Evolutionary conservation across 2,797 vertebrate genomes (phyloP).

Genomic region (Sparus aurata): DNA sequence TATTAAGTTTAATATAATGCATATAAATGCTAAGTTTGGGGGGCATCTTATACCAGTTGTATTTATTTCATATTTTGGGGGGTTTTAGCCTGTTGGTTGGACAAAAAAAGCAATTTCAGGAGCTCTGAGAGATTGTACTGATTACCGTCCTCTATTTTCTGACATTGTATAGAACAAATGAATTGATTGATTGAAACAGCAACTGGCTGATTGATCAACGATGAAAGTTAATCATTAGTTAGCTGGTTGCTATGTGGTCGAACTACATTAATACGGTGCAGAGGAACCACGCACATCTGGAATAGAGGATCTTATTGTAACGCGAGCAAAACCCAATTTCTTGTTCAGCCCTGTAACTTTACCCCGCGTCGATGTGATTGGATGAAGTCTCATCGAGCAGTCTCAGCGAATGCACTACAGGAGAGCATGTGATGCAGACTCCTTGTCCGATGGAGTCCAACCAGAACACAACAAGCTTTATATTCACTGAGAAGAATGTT

Average conservation of each 20-base stretch:
- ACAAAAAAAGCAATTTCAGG: not conserved
- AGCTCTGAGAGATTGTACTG: too few species aligned
- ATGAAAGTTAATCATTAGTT: not conserved
- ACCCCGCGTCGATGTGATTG: slow-evolving; percentile 1
- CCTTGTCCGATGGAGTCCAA: slow-evolving; percentile 10
- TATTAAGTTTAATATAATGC: not conserved
- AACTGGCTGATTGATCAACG: not conserved
- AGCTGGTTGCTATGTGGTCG: not conserved
- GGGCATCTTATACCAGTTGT: too few species aligned
- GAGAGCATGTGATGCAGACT: slow-evolving; percentile 18
- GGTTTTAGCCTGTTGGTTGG: not conserved
- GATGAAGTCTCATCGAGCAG: slow-evolving; percentile 23
- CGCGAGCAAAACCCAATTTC: slow-evolving; percentile 9
- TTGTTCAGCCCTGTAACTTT: slow-evolving; percentile 22
- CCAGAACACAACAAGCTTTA: slow-evolving; percentile 38
- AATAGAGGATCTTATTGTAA: not conserved
- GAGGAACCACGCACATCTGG: not conserved
- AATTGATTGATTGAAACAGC: not conserved
- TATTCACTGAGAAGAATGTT: slow-evolving; percentile 31
- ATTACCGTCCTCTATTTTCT: not conserved
- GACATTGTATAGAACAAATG: not conserved
- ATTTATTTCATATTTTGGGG: not conserved
- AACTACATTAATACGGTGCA: not conserved
- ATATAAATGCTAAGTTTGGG: not conserved
- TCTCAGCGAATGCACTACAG: slow-evolving; percentile 12